Base-by-base conservation (phyloP, 2,888 invertebrate species). In the Octonoba sinensis region DNA sequence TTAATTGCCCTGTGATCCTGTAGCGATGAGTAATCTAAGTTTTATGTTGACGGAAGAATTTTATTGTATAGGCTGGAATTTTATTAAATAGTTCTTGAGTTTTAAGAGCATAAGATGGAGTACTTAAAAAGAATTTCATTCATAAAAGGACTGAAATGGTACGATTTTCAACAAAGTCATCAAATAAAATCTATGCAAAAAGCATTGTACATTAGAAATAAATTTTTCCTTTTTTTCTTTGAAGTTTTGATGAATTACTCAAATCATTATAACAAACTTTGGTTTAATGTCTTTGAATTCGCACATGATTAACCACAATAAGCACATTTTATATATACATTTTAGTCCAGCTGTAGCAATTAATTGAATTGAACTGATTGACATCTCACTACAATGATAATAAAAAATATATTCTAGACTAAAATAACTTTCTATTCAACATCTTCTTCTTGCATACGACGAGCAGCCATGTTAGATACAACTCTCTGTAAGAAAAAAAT, bases 381-480 rank as follows among this genome's bases (percentile, higher is more conserved):
- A n/a, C n/a, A n/a, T n/a, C 36, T 6, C 8, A 44, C 62, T 62
- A 62, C 36, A 46, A 46, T 62, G 62, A 62, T 24, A 44, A 36
- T 44, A 44, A 66, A 76, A 74, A 79, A 79, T 79, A 79, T 49
- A 71, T 16, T 20, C 27, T 49, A 73, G 60, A 16, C 72, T 73
- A 60, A 22, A 62, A 44, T 36, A 46, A 36, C 12, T 54, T 20
- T 67, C 64, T 69, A 81, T 56, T 81, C 79, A 13, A 81, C 73
- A 47, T 81, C 79, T 56, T 81, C 79, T 36, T 67, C 73, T 36
- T 73, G 73, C 67, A 81, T 54, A 8, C 67, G 73, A 24, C 62
- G 22, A 4, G 57, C 57, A 56, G 66, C 67, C 22, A 81, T 24
- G 11, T 67, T 57, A 18, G 27, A 16, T 12, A 56, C 64, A 6